Evolutionary conservation across 2,888 invertebrate genomes (phyloP).

Genomic region (Brachyptera risi): DNA sequence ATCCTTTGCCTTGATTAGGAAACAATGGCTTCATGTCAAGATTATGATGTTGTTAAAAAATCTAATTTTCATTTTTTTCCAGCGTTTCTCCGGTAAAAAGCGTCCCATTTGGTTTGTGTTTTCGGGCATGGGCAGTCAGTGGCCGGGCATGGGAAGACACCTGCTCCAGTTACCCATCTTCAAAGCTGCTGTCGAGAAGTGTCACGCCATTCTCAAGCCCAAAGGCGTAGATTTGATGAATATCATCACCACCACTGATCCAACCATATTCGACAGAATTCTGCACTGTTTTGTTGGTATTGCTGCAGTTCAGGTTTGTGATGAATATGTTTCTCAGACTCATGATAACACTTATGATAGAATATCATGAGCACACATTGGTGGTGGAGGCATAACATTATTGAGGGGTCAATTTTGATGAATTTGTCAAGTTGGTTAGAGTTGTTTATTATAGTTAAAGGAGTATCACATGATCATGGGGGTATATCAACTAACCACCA

Average conservation of each 20-base stretch:
- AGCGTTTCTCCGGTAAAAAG: conserved; percentile 31
- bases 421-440: no score
- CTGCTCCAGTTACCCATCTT: conserved; percentile 64
- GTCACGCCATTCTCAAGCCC: conserved; percentile 54
- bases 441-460: conserved; percentile 33
- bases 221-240: conserved; percentile 59
- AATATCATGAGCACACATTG: no score
- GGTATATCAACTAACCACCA: no score
- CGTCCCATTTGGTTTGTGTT: conserved; percentile 63
- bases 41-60: no score
- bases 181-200: conserved; percentile 56
- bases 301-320: conserved; percentile 52
- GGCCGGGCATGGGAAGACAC: conserved; percentile 63
- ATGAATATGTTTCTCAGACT: no score
- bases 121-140: conserved; percentile 73
- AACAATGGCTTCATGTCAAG: no score
- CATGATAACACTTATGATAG: no score
- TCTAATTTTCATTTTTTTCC: background rate
- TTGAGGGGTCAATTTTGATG: no score
- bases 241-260: conserved; percentile 57
- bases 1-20: no score
- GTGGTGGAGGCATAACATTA: no score
- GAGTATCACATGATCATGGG: background rate
- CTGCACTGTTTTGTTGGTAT: conserved; percentile 69
- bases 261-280: conserved; percentile 59